Base-by-base conservation (phyloP, 2,113 vertebrate species). In the Agapornis roseicollis region DNA sequence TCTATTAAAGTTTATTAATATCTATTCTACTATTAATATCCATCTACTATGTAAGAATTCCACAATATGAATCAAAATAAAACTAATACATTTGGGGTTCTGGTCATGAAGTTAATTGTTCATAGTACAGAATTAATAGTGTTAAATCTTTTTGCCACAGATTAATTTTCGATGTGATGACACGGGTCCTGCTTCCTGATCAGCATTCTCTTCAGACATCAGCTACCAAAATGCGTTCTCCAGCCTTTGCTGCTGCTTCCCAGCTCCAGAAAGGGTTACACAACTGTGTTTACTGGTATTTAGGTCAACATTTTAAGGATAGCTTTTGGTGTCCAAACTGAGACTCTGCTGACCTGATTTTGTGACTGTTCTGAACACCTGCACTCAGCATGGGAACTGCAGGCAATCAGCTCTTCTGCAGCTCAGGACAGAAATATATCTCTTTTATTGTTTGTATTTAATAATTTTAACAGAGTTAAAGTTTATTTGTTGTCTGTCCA, bases 311-410 rank as follows among this genome's bases (percentile, higher is more conserved):
- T 74, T 89, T 81, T 79, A 87, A 93, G 5, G 11, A 64, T 29
- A 44, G 33, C 27, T 76, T 10, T 73, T 76, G n/a, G 46, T 73
- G 49, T 37, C 74, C 93, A 82, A 79, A 85, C 4, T 28, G 31
- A 79, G 77, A 47, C 29, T 77, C 46, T 27, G 41, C 11, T 81
- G 96, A 85, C 81, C 78, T 76, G 66, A 93, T 94, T 94, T 89
- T 56, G 69, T 85, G 88, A 69, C 39, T 4, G 3, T 72, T 89
- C 68, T 74, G 52, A 92, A 70, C 53, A 72, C 15, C 12, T 79
- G 39, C 70, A 65, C 19, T 76, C 46, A 72, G 44, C 31, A 77
- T 66, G 58, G 63, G 58, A 85, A 92, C 70, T 50, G 31, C 37
- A 85, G 73, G 70, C 61, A 31, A 85, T 41, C 29, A 64, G 33